Conservation (phyloP, 1,140 invertebrate genomes). For the Ostrea denselamellosa region DNA sequence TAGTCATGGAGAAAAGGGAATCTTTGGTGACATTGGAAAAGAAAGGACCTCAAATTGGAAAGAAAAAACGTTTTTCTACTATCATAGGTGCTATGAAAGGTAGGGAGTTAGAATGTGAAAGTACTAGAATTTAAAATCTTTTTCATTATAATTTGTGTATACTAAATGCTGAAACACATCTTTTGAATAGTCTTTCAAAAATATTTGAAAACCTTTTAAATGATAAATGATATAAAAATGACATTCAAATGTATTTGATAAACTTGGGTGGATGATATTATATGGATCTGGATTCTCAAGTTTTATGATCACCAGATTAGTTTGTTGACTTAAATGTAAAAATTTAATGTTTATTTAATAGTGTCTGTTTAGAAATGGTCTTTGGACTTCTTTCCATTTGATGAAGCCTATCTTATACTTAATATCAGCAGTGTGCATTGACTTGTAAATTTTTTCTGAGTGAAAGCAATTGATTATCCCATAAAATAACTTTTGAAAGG, state of each 20-base stretch:
- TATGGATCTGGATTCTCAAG: neutral
- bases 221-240: no score
- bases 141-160: no score
- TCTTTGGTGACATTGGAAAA: neutral
- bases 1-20: neutral
- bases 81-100: slow-evolving; percentile 56
- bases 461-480: slow-evolving; percentile 29
- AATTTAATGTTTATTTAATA: slow-evolving; percentile 17
- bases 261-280: no score
- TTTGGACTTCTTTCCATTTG: slow-evolving; percentile 2
- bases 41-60: slow-evolving; percentile 46
- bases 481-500: slow-evolving; percentile 31
- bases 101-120: neutral
- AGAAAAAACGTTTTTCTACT: slow-evolving; percentile 47
- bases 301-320: neutral
- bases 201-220: no score
- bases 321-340: slow-evolving; percentile 1
- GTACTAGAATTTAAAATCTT: no score
- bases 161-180: no score
- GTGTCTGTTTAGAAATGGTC: slow-evolving; percentile 9
- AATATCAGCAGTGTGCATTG: slow-evolving; percentile 12
- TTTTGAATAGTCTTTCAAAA: no score
- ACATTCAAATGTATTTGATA: no score
- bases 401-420: slow-evolving; percentile 22
- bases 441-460: neutral